Evolutionary conservation across 1,140 invertebrate species (phyloP).

Genomic region (Chelonus insularis): DNA sequence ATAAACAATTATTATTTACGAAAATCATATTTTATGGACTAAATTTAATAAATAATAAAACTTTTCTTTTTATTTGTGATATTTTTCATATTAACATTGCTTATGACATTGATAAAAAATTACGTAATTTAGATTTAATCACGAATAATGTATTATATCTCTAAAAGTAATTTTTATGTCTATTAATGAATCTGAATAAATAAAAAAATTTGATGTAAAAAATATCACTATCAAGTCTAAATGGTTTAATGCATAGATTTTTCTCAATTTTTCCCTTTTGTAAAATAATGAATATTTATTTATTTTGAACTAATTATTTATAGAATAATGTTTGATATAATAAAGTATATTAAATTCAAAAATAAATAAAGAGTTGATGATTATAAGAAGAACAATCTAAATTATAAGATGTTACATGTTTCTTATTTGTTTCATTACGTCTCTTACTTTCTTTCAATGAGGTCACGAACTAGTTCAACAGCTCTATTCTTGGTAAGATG

Average conservation of each 20-base stretch:
- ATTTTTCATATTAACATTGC: neutral
- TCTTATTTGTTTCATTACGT: neutral
- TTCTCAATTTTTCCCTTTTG: neutral
- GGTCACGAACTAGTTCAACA: conserved; percentile 36
- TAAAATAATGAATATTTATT: too few species aligned
- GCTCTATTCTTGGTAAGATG: conserved; percentile 37
- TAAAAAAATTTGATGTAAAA: neutral
- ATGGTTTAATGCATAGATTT: too few species aligned
- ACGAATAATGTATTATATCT: neutral
- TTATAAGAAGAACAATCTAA: too few species aligned
- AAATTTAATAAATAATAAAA: too few species aligned
- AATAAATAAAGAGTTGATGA: too few species aligned
- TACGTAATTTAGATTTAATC: neutral
- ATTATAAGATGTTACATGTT: neutral
- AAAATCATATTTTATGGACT: too few species aligned
- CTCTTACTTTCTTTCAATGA: conserved; percentile 20
- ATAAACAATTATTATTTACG: too few species aligned
- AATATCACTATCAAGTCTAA: too few species aligned
- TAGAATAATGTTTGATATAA: too few species aligned
- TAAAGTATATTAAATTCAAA: too few species aligned
- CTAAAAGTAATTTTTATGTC: neutral
- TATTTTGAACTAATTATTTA: too few species aligned
- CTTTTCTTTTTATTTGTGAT: neutral
- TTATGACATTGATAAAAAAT: neutral
- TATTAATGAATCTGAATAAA: neutral